A percentile compares a stretch with the other conserved stretches of the same genome.
These are phyloP conservation scores for Acanthochromis polyacanthus DNA, from an alignment of 2,113 vertebrate genomes.

Conservation along the genomic window DNA sequence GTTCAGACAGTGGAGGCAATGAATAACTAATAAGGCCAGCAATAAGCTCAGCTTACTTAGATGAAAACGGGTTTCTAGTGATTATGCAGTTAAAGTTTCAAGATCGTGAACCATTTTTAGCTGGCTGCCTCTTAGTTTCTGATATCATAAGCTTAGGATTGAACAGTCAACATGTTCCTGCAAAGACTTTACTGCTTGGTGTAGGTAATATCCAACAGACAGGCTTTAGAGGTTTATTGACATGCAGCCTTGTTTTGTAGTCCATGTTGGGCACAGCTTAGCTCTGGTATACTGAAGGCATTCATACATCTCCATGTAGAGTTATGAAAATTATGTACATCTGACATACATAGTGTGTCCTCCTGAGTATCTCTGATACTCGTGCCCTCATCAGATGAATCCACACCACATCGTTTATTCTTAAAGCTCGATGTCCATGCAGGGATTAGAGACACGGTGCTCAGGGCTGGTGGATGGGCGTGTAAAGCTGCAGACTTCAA, in stretches of 20 bases:
- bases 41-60: constrained; percentile 43
- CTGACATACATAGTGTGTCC: no score
- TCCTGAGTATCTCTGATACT: no score
- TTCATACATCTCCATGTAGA: no score
- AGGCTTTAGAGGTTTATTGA: not conserved
- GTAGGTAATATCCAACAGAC: no score
- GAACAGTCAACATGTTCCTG: not conserved
- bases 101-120: not conserved
- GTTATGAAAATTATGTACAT: not conserved
- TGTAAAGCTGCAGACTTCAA: no score
- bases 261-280: no score
- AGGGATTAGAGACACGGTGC: no score
- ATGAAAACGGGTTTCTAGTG: constrained; percentile 31
- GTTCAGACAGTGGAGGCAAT: constrained; percentile 72
- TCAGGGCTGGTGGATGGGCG: no score
- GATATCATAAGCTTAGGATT: not conserved
- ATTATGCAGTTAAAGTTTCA: constrained; percentile 34
- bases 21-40: constrained; percentile 73
- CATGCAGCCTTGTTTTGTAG: not conserved
- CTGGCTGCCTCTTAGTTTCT: constrained; percentile 30
- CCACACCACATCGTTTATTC: no score
- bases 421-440: no score
- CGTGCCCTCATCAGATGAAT: no score
- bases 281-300: no score
- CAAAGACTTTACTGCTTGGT: not conserved